Evolutionary conservation across 1,140 invertebrate genomes (phyloP).

Genomic region (Wiebesia pumilae): DNA sequence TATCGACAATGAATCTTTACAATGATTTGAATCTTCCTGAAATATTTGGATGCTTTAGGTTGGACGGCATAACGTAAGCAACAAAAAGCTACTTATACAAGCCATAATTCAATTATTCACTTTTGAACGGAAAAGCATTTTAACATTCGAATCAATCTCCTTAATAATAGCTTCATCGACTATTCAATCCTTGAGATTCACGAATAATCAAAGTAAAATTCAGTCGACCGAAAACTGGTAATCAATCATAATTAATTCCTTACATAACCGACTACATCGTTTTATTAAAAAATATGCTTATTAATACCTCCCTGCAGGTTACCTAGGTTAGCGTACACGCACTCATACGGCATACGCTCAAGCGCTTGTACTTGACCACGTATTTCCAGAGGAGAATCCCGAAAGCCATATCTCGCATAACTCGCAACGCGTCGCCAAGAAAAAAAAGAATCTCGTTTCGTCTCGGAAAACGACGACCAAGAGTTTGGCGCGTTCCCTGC

Average conservation of each 20-base stretch:
- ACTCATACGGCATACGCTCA: not conserved
- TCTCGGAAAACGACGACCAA: too few species aligned
- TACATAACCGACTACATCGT: conserved; percentile 23
- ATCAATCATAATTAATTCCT: conserved; percentile 51
- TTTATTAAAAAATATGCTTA: conserved; percentile 52
- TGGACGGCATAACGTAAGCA: not conserved
- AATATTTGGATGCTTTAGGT: not conserved
- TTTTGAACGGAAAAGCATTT: not conserved
- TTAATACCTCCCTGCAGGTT: conserved; percentile 43
- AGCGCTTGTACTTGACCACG: not conserved
- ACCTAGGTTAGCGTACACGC: conserved; percentile 18
- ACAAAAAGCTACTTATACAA: not conserved
- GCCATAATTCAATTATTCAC: not conserved
- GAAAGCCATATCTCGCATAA: not conserved
- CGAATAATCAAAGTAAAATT: not conserved
- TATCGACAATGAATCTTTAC: not conserved
- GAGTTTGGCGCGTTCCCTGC: too few species aligned
- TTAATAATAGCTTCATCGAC: conserved; percentile 12
- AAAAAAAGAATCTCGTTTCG: not conserved
- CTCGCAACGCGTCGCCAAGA: not conserved
- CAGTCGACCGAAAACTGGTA: not conserved
- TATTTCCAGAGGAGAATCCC: not conserved
- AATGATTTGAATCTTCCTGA: not conserved
- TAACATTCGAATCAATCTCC: not conserved
- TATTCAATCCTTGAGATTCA: not conserved